phyloP scores from a whole-genome alignment of 92 coral and sea anemone species.

The Porites lobata region DNA sequence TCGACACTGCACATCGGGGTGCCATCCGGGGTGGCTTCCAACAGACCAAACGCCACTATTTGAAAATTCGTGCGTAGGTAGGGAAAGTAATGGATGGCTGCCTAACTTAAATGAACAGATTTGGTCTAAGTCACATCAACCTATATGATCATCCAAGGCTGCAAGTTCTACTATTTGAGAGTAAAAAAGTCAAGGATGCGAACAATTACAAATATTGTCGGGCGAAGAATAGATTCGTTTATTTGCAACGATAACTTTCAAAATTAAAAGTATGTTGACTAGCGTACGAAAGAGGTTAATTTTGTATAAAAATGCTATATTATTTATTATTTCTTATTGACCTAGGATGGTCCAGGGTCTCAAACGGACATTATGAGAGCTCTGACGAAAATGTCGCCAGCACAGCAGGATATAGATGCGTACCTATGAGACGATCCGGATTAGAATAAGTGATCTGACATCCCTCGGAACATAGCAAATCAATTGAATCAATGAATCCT shows the following conservation, averaged over 20 bases:
- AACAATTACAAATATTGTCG: constrained; percentile 22
- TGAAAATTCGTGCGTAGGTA: constrained; percentile 13
- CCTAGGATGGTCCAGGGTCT: too few species aligned
- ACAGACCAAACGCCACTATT: constrained; percentile 14
- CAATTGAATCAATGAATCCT: too few species aligned
- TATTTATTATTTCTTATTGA: too few species aligned
- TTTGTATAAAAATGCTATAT: too few species aligned
- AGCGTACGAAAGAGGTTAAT: too few species aligned
- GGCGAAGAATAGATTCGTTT: constrained; percentile 29
- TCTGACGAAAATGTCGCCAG: too few species aligned
- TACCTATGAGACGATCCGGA: too few species aligned
- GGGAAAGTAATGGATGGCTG: constrained; percentile 23
- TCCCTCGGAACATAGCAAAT: too few species aligned
- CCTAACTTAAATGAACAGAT: neutral
- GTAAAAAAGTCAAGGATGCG: constrained; percentile 1
- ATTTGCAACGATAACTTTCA: neutral
- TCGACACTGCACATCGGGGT: constrained; percentile 3
- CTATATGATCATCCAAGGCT: constrained; percentile 21
- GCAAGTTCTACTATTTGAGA: neutral
- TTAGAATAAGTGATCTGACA: too few species aligned
- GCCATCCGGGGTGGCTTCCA: neutral
- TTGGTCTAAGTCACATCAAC: neutral
- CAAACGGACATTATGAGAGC: too few species aligned
- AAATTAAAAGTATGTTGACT: too few species aligned
- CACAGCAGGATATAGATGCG: too few species aligned